Evolutionary conservation across 2,888 invertebrate species (phyloP).

Genomic region (Mesorhabditis spiculigera): DNA sequence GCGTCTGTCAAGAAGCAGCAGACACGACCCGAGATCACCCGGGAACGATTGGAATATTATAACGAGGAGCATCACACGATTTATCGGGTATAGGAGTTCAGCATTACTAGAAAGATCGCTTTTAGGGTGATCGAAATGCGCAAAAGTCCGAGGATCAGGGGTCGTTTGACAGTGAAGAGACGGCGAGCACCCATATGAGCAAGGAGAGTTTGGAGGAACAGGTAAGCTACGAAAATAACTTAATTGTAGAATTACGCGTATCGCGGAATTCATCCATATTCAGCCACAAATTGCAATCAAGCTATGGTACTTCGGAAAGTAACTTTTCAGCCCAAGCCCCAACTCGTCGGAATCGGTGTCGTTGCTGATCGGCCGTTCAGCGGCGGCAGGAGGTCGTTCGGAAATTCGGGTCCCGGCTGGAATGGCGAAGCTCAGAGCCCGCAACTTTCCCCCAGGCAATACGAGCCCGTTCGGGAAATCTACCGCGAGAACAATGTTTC

Average conservation of each 20-base stretch:
- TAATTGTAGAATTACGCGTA: neutral
- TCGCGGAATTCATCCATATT: too few species aligned
- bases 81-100: neutral
- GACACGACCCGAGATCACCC: neutral
- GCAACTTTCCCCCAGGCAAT: neutral
- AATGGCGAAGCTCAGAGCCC: neutral
- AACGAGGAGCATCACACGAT: neutral
- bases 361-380: neutral
- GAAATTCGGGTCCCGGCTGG: neutral
- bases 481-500: slow-evolving; percentile 19
- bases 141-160: slow-evolving; percentile 2
- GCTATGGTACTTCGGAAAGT: neutral
- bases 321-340: slow-evolving; percentile 2
- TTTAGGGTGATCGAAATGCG: neutral
- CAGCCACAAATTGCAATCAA: neutral
- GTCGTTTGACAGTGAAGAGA: neutral
- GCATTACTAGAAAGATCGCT: neutral
- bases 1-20: neutral
- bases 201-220: neutral
- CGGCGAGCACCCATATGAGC: slow-evolving; percentile 5
- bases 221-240: neutral
- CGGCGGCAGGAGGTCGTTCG: neutral
- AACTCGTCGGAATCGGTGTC: neutral
- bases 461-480: slow-evolving; percentile 18
- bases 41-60: neutral